Percentiles rank a stretch among this genome's conserved stretches.
Evolutionary conservation across 2,113 vertebrate species (phyloP).

Genomic region (Hippocampus barbouri): DNA sequence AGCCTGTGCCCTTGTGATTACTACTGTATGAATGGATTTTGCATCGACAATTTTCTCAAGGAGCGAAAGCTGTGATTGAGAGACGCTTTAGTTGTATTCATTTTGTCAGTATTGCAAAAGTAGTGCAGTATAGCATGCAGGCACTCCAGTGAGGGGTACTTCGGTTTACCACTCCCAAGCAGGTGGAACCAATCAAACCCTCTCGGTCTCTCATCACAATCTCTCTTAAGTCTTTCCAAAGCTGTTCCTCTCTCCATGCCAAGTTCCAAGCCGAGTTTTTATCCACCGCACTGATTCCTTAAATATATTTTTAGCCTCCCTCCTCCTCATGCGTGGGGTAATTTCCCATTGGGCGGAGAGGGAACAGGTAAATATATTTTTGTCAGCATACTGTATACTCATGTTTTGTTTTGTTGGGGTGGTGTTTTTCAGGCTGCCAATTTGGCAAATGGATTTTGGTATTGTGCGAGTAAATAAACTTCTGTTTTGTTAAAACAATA

Average conservation of each 20-base stretch:
- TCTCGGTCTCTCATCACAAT: constrained; percentile 13
- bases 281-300: constrained; percentile 8
- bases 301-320: not conserved
- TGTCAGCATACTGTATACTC: not conserved
- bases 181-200: constrained; percentile 44
- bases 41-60: constrained; percentile 11
- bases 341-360: not conserved
- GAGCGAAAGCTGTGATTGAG: constrained; percentile 29
- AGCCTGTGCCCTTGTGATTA: constrained; percentile 33
- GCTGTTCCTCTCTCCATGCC: constrained; percentile 6
- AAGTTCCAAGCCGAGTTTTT: constrained; percentile 24
- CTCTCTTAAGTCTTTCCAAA: constrained; percentile 15
- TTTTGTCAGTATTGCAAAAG: constrained; percentile 7
- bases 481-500: not conserved
- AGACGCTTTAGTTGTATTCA: constrained; percentile 12
- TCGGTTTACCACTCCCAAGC: constrained; percentile 23
- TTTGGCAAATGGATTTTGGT: not conserved
- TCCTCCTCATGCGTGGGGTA: not conserved
- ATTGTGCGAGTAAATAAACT: not conserved
- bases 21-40: constrained; percentile 29
- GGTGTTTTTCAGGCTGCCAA: not conserved
- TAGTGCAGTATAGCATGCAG: constrained; percentile 5
- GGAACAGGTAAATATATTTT: constrained; percentile 3
- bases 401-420: not conserved
- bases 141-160: constrained; percentile 9